Evolutionary conservation across 2,797 vertebrate species (phyloP).

Genomic region (Melanitta fusca): DNA sequence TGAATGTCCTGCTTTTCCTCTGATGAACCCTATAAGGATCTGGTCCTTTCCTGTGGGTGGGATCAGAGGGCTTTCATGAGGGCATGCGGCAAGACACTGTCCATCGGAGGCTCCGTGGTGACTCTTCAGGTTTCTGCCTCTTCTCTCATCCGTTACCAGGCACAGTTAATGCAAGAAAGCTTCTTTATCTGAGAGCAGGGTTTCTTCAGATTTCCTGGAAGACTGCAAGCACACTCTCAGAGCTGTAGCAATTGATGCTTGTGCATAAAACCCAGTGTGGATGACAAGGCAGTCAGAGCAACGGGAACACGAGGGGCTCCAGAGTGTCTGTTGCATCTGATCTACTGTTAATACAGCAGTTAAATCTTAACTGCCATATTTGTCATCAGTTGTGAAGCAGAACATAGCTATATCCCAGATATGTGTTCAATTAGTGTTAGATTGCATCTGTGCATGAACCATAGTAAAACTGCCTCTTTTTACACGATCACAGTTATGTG

Average conservation of each 20-base stretch:
- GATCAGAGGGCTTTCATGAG: neutral
- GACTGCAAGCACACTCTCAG: neutral
- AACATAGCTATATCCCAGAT: neutral
- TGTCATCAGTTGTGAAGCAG: neutral
- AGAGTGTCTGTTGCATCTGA: neutral
- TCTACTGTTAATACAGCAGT: neutral
- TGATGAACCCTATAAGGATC: constrained; percentile 37
- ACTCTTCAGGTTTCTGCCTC: neutral
- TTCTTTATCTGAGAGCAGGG: neutral
- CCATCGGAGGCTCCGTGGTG: neutral
- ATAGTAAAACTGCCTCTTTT: constrained; percentile 15
- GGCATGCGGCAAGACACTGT: neutral
- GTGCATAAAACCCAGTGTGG: neutral
- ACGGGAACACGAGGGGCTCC: neutral
- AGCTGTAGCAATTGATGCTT: neutral
- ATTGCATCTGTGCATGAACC: constrained; percentile 42
- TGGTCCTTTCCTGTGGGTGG: constrained; percentile 32
- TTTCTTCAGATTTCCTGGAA: neutral
- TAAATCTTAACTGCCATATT: neutral
- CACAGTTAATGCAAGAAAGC: neutral
- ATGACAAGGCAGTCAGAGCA: neutral
- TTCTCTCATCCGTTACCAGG: neutral
- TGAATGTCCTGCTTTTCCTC: constrained; percentile 46
- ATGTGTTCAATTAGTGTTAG: constrained; percentile 26
- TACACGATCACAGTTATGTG: neutral